phyloP scores from a whole-genome alignment of 2,888 invertebrate genomes.

The Zaprionus obscuricornis region DNA sequence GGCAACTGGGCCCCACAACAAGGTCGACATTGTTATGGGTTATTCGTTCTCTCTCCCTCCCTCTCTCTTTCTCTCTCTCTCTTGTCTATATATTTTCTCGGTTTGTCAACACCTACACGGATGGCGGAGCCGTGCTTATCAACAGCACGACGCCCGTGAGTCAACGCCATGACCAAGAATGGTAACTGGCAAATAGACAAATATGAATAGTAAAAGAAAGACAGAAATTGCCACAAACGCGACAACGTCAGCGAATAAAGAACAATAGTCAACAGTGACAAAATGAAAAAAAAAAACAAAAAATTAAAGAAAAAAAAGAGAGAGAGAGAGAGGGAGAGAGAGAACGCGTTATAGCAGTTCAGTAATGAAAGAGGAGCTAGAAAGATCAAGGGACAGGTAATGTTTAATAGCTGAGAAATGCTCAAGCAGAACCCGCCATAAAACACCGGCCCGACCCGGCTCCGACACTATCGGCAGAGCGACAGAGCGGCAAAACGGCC shows the following conservation, averaged over 20 bases:
- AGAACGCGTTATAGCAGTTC: not conserved
- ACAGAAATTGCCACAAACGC: conserved; percentile 60
- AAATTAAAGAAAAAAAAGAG: conserved; percentile 11
- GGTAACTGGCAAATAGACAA: conserved; percentile 60
- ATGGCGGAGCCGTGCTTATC: conserved; percentile 58
- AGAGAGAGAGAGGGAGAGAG: conserved; percentile 8
- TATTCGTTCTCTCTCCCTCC: not conserved
- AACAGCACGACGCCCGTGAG: conserved; percentile 61
- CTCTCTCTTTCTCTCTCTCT: not conserved
- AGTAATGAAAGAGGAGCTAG: not conserved
- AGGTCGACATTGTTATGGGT: conserved; percentile 47
- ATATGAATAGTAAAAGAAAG: conserved; percentile 48
- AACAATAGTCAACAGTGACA: conserved; percentile 45
- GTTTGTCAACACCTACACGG: conserved; percentile 54
- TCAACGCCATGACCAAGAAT: conserved; percentile 73
- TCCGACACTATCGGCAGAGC: conserved; percentile 21
- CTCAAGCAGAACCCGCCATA: conserved; percentile 42
- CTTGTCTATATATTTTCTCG: not conserved
- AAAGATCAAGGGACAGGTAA: conserved; percentile 44
- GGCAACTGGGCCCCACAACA: conserved; percentile 22
- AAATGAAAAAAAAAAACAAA: conserved; percentile 30
- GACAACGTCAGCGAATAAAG: conserved; percentile 54
- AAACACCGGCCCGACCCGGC: conserved; percentile 55
- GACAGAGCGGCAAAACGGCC: conserved; percentile 55
- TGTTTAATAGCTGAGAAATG: conserved; percentile 50